Conservation (phyloP, 2,113 vertebrate species). For the Takifugu bimaculatus region DNA sequence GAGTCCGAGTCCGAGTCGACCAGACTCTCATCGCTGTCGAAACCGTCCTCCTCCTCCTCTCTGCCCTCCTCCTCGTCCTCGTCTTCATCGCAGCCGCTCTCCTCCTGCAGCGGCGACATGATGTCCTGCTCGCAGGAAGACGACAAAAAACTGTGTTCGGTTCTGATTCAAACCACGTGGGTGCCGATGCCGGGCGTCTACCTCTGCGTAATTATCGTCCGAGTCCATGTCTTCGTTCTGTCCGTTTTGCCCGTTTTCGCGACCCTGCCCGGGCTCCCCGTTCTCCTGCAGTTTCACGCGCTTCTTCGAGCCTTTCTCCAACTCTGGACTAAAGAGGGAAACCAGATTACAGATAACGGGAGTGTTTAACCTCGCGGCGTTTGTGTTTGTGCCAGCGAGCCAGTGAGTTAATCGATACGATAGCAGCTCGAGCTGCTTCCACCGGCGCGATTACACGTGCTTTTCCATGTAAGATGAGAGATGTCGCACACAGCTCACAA, state of each 20-base stretch:
- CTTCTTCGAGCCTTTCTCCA: slow-evolving; percentile 87
- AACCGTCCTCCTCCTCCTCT: slow-evolving; percentile 76
- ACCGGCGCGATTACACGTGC: too few species aligned
- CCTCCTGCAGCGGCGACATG: slow-evolving; percentile 82
- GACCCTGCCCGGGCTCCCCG: slow-evolving; percentile 76
- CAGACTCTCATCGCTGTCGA: slow-evolving; percentile 91
- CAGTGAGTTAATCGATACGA: too few species aligned
- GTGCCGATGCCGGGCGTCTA: not conserved
- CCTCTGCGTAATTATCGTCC: slow-evolving; percentile 84
- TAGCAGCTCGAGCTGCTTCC: too few species aligned
- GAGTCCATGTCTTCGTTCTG: slow-evolving; percentile 80
- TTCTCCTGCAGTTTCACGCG: slow-evolving; percentile 83
- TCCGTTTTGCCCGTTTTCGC: slow-evolving; percentile 74
- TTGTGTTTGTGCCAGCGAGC: too few species aligned
- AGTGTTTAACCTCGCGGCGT: too few species aligned
- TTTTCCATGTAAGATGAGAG: not conserved
- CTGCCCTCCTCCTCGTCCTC: slow-evolving; percentile 84
- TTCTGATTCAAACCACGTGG: not conserved
- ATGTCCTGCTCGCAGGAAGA: slow-evolving; percentile 55
- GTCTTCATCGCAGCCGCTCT: slow-evolving; percentile 92
- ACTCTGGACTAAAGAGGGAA: slow-evolving; percentile 78
- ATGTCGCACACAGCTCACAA: slow-evolving; percentile 2
- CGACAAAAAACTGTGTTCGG: slow-evolving; percentile 2
- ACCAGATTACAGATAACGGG: too few species aligned
- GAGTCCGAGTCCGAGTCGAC: slow-evolving; percentile 92